Conservation (phyloP, 1,140 invertebrate genomes). For the Adoxophyes honmai region DNA sequence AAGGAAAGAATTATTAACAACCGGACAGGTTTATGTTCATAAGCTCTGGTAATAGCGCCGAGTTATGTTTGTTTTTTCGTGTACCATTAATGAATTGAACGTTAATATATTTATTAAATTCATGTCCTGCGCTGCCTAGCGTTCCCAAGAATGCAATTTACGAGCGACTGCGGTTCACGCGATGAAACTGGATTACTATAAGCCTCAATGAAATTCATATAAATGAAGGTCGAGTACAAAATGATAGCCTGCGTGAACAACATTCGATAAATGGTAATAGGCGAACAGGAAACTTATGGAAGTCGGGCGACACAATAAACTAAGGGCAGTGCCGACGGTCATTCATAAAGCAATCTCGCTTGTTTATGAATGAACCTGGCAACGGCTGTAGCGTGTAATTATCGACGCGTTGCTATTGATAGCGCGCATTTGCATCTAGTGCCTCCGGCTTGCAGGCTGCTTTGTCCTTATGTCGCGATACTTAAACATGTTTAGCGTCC, state of each 20-base stretch:
- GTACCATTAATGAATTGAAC: slow-evolving; percentile 51
- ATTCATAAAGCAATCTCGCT: slow-evolving; percentile 65
- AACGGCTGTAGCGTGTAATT: slow-evolving; percentile 52
- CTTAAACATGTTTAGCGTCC: neutral
- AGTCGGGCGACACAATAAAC: slow-evolving; percentile 58
- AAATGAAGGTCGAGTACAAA: slow-evolving; percentile 57
- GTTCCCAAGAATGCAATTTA: neutral
- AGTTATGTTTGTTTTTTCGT: slow-evolving; percentile 42
- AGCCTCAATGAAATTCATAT: slow-evolving; percentile 55
- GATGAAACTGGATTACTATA: slow-evolving; percentile 36
- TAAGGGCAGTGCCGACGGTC: slow-evolving; percentile 52
- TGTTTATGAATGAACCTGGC: slow-evolving; percentile 69
- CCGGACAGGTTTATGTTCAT: slow-evolving; percentile 54
- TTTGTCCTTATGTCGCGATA: too few species aligned
- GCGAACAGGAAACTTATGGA: slow-evolving; percentile 61
- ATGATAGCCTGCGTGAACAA: slow-evolving; percentile 49
- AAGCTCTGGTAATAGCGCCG: slow-evolving; percentile 41
- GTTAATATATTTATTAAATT: slow-evolving; percentile 51
- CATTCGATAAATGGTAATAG: slow-evolving; percentile 66
- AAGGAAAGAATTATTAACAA: slow-evolving; percentile 59
- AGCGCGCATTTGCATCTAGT: slow-evolving; percentile 61
- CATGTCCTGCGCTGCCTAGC: slow-evolving; percentile 24
- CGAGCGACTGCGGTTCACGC: neutral
- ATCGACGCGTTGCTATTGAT: slow-evolving; percentile 51
- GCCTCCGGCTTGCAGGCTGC: slow-evolving; percentile 22